These are phyloP conservation scores for Troglohyphantes excavatus DNA, from an alignment of 2,888 invertebrate species.

Conservation along the genomic window DNA sequence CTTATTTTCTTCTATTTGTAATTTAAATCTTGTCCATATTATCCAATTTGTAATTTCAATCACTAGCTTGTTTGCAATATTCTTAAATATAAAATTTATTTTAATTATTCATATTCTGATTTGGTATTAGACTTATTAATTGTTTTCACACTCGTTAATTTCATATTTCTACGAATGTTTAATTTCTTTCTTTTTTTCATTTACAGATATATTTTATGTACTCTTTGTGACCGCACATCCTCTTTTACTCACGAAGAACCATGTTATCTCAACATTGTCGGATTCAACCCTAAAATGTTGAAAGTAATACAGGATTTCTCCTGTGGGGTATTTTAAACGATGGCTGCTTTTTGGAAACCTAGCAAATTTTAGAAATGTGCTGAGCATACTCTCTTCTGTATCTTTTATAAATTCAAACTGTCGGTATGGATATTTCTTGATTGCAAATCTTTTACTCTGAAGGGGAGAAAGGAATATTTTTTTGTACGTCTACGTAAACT, in stretches of 20 bases:
- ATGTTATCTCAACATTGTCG: slow-evolving; percentile 82
- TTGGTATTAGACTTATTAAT: background rate
- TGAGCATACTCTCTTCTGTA: slow-evolving; percentile 8
- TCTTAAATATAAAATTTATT: no score
- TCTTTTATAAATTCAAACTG: slow-evolving; percentile 29
- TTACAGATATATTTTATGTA: slow-evolving; percentile 80
- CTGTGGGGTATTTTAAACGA: slow-evolving; percentile 82
- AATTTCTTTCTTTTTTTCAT: slow-evolving; percentile 15
- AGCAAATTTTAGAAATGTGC: background rate
- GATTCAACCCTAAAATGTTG: slow-evolving; percentile 87
- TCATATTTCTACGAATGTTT: no score
- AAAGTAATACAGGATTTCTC: slow-evolving; percentile 87
- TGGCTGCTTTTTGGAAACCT: slow-evolving; percentile 17
- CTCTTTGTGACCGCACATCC: slow-evolving; percentile 62
- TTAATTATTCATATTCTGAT: no score
- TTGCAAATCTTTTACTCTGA: slow-evolving; percentile 7
- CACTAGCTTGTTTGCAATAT: no score
- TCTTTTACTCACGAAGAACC: slow-evolving; percentile 71
- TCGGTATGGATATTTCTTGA: slow-evolving; percentile 12
- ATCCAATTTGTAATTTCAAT: no score
- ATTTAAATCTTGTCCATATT: no score
- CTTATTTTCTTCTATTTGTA: no score
- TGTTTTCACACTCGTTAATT: background rate
- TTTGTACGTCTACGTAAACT: slow-evolving; percentile 1
- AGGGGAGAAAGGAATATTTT: slow-evolving; percentile 49